phyloP scores from a whole-genome alignment of 2,797 vertebrate species.

The Acanthurus lineatus region DNA sequence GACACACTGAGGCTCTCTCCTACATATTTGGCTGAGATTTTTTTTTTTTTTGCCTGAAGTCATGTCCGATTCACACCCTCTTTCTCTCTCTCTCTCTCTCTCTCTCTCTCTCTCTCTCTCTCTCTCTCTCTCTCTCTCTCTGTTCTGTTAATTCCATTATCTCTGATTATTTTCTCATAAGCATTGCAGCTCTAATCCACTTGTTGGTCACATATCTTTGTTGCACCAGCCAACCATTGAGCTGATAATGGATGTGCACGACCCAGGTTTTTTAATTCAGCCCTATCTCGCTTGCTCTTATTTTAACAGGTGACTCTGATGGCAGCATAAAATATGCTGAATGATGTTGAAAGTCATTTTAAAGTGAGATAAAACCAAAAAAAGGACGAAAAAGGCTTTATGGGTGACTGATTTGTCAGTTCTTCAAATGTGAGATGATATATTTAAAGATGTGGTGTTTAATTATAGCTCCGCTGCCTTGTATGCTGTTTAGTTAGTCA shows the following conservation, averaged over 20 bases:
- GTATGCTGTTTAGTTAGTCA: constrained; percentile 36
- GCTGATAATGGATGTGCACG: constrained; percentile 65
- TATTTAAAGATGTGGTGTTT: constrained; percentile 26
- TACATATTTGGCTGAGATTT: constrained; percentile 46
- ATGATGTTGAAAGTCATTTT: constrained; percentile 37
- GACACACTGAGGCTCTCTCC: constrained; percentile 20
- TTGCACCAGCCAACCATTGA: constrained; percentile 55
- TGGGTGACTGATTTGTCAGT: constrained; percentile 29
- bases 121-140: constrained; percentile 21
- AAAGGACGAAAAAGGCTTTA: background rate
- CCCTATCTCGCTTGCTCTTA: constrained; percentile 32
- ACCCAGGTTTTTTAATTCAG: constrained; percentile 59
- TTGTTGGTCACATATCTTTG: constrained; percentile 74
- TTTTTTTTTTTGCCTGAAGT: constrained; percentile 59
- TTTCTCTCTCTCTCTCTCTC: no score
- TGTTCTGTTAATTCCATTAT: constrained; percentile 75
- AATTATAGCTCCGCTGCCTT: constrained; percentile 34
- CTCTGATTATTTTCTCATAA: constrained; percentile 76
- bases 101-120: background rate
- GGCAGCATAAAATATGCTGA: constrained; percentile 23
- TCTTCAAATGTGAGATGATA: constrained; percentile 21
- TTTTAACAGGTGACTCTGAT: constrained; percentile 36
- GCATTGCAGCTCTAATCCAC: constrained; percentile 75
- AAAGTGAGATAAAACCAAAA: constrained; percentile 29
- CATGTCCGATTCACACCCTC: constrained; percentile 54